Conservation (phyloP, 2,113 vertebrate species). For the Psittacara wagleri region DNA sequence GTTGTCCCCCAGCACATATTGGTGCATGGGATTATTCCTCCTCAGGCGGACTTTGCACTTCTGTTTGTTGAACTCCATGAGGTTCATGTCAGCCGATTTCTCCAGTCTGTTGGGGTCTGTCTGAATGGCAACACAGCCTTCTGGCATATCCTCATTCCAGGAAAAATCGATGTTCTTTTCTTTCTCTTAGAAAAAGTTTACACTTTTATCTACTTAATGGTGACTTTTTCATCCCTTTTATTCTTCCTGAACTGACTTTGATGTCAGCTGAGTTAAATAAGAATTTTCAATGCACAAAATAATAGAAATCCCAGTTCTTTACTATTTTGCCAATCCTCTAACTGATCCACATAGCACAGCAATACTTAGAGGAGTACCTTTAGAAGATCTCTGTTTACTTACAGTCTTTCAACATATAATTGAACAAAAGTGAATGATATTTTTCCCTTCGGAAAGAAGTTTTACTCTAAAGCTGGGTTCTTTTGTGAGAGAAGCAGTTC, state of each 20-base stretch:
- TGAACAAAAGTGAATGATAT: slow-evolving; percentile 3
- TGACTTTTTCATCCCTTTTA: slow-evolving; percentile 5
- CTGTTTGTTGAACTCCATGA: neutral
- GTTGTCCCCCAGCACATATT: neutral
- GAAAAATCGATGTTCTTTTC: neutral
- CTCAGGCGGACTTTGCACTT: neutral
- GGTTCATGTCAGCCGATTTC: neutral
- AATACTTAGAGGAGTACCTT: slow-evolving; percentile 24
- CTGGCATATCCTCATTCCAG: neutral
- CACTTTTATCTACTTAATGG: slow-evolving; percentile 13
- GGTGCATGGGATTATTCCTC: neutral
- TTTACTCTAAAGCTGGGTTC: neutral
- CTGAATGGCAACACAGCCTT: neutral
- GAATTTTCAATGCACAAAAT: slow-evolving; percentile 13
- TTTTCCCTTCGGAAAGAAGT: slow-evolving; percentile 17
- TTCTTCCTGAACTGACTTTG: slow-evolving; percentile 20
- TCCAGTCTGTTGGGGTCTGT: neutral
- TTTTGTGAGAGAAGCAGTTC: neutral
- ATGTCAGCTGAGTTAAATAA: slow-evolving; percentile 18
- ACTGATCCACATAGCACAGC: neutral
- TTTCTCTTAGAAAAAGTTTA: neutral
- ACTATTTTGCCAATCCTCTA: neutral
- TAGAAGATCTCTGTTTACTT: slow-evolving; percentile 43
- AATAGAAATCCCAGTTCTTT: neutral
- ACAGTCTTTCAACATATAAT: neutral